Evolutionary conservation across 1,140 invertebrate genomes (phyloP), one percentile per base, ranked within the genome.

Genomic region (Brachionus rubens): DNA sequence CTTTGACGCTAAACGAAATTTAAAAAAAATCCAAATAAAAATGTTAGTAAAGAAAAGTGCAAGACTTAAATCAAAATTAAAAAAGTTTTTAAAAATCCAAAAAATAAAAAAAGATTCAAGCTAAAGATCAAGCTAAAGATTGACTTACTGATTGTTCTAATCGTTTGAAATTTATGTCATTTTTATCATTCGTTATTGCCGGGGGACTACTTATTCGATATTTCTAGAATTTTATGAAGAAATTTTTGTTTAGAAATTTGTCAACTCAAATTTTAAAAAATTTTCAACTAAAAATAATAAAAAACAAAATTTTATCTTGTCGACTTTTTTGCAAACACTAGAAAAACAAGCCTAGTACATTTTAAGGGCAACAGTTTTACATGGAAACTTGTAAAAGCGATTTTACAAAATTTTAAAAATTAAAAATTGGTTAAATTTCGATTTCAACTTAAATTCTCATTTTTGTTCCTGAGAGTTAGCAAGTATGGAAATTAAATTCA

Each of bases 121-220:
- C 5, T 7, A 19, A 28, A 41, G 28, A 30, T 19, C 16, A 65
- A 65, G 41, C 59, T 30, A 41, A 65, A 43, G 30, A 41, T 7
- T 12, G 24, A 65, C 59, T 65, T 65, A 65, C 59, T 65, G 59
- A 65, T 43, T 65, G 59, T 10, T 65, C 59, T 7, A 65, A 36
- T 14, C 40, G 33, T 65, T 43, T 65, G 43, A 65, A 65, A 36
- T 65, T 65, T 33, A 59, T 59, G 19, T 33, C 54, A 16, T 26
- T 33, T 59, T 59, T 59, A 36, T 59, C 54, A 30, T 59, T 59
- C 19, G 19, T 33, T 59, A 36, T 59, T 30, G 54, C 28, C 26
- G 54, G 9, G 10, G 54, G 30, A 30, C 54, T 33, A 33, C 30
- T 33, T 26, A 59, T 19, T 59, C 54, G 33, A 36, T 59, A 59